Conservation (phyloP, 1,140 invertebrate genomes). For the Eurytemora carolleeae region DNA sequence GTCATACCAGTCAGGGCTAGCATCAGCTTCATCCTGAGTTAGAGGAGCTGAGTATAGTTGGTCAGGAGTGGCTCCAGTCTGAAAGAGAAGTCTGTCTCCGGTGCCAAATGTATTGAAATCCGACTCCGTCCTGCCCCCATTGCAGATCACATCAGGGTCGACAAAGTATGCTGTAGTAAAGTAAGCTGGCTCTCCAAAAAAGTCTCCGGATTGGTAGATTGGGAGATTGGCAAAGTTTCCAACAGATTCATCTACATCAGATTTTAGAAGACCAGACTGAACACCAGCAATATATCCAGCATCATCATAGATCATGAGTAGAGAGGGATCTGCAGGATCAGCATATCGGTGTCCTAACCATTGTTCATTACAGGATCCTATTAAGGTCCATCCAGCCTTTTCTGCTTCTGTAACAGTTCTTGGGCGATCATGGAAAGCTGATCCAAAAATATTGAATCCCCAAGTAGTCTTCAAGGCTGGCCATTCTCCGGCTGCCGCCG, state of each 20-base stretch:
- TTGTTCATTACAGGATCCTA: neutral
- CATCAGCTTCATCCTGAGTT: neutral
- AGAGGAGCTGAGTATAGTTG: neutral
- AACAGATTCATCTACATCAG: neutral
- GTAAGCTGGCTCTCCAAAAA: conserved; percentile 4
- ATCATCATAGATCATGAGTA: conserved; percentile 11
- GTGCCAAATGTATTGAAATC: conserved; percentile 4
- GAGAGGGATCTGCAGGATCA: neutral
- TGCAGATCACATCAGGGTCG: conserved; percentile 8
- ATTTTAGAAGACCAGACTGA: neutral
- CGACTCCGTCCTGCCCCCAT: neutral
- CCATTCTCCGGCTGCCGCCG: neutral
- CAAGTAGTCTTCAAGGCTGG: neutral
- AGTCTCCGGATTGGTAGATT: neutral
- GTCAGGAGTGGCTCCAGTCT: conserved; percentile 1
- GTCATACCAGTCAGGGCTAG: neutral
- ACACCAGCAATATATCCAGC: conserved; percentile 12
- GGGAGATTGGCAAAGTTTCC: neutral
- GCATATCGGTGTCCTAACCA: neutral
- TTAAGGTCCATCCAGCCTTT: neutral
- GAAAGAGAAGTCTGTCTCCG: conserved; percentile 2
- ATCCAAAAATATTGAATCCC: neutral
- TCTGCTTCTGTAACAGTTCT: neutral
- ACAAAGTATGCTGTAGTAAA: conserved; percentile 14
- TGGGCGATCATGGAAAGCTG: neutral